Evolutionary conservation across 2,113 vertebrate species (phyloP).

Genomic region (Pogonocichla stellata): DNA sequence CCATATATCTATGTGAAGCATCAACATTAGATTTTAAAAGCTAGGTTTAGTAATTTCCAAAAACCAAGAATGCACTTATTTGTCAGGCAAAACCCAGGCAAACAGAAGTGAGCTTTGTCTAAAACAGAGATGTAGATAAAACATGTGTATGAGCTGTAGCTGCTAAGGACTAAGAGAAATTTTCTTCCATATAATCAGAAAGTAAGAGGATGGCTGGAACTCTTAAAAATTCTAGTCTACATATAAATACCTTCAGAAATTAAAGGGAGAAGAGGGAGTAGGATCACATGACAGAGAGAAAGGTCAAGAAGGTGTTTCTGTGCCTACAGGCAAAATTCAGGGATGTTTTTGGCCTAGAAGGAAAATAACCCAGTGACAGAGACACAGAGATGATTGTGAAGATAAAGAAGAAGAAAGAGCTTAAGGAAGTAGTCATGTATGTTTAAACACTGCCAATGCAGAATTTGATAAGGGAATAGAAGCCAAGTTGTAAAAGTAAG

Average conservation of each 20-base stretch:
- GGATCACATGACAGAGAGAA: not conserved
- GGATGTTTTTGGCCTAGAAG: not conserved
- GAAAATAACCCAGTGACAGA: slow-evolving; percentile 14
- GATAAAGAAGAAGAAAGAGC: not conserved
- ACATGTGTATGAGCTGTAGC: not conserved
- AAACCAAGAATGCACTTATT: not conserved
- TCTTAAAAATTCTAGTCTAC: not conserved
- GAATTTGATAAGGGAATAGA: not conserved
- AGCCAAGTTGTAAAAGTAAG: not conserved
- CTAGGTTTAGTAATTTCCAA: not conserved
- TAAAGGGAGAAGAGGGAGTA: not conserved
- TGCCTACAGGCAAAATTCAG: not conserved
- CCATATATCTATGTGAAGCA: not conserved
- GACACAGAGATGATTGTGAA: not conserved
- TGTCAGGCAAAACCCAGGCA: not conserved
- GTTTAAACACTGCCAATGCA: not conserved
- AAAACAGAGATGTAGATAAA: not conserved
- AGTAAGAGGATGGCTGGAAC: not conserved
- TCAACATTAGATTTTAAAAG: not conserved
- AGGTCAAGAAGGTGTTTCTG: slow-evolving; percentile 3
- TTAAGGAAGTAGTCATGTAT: not conserved
- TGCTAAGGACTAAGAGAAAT: not conserved
- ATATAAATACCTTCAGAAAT: not conserved
- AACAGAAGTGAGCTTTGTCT: not conserved
- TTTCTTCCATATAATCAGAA: not conserved